A percentile compares a stretch with the other conserved stretches of the same genome.
phyloP scores from a whole-genome alignment of 37 sponge, comb jelly and placozoan species.

The Axinella damicornis region DNA sequence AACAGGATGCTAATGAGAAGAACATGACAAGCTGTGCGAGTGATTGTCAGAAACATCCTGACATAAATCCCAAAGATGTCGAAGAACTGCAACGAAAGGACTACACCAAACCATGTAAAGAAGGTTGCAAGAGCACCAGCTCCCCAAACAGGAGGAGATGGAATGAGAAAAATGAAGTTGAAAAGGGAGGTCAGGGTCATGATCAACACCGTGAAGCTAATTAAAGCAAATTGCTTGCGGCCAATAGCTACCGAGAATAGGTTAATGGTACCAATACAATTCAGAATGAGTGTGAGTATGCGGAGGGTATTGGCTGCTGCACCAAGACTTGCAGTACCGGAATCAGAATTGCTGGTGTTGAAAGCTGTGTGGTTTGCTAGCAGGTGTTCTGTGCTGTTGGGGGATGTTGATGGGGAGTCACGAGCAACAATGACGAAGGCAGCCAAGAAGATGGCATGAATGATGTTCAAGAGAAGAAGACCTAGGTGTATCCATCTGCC shows the following conservation, averaged over 20 bases:
- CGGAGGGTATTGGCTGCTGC: too few species aligned
- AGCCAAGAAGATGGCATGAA: constrained; percentile 64
- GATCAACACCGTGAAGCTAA: constrained; percentile 59
- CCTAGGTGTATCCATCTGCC: constrained; percentile 51
- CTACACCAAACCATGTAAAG: constrained; percentile 81
- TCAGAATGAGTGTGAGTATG: too few species aligned
- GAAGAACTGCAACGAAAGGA: constrained; percentile 68
- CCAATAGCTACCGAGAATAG: too few species aligned
- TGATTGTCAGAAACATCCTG: constrained; percentile 84
- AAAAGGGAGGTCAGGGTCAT: constrained; percentile 20
- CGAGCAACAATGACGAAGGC: constrained; percentile 51
- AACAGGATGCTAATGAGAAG: constrained; percentile 52
- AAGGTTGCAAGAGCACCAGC: constrained; percentile 83
- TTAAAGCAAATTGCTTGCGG: too few species aligned
- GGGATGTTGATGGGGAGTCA: too few species aligned
- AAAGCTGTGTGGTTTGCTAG: too few species aligned
- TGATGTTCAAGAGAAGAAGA: constrained; percentile 1
- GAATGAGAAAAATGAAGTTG: too few species aligned
- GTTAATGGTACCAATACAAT: too few species aligned
- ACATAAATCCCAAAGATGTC: constrained; percentile 88
- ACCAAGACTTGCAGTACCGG: too few species aligned
- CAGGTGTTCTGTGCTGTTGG: neutral
- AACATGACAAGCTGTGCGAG: constrained; percentile 65
- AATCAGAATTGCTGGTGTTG: too few species aligned
- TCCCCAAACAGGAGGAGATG: constrained; percentile 53